These are phyloP conservation scores for Araneus ventricosus DNA, from an alignment of 1,140 invertebrate species.

Conservation along the genomic window DNA sequence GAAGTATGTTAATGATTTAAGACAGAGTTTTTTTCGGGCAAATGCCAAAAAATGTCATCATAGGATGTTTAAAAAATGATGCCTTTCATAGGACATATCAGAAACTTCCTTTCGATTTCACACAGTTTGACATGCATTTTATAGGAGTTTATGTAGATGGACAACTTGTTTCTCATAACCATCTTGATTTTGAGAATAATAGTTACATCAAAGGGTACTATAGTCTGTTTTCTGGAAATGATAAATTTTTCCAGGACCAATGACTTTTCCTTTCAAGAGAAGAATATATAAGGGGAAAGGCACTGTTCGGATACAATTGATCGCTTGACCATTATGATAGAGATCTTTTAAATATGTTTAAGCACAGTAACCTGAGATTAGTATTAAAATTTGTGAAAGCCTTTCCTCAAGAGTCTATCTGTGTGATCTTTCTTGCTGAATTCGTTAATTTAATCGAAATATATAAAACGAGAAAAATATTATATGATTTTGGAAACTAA, in stretches of 20 bases:
- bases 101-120: slow-evolving; percentile 35
- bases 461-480: not conserved
- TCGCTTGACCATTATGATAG: not conserved
- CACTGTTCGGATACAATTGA: not conserved
- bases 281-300: not conserved
- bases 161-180: not conserved
- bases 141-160: slow-evolving; percentile 19
- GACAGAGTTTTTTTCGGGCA: slow-evolving; percentile 46
- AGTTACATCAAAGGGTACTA: slow-evolving; percentile 17
- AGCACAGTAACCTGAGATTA: not conserved
- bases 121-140: slow-evolving; percentile 24
- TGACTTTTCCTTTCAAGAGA: not conserved
- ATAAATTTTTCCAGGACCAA: slow-evolving; percentile 2
- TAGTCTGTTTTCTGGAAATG: slow-evolving; percentile 20
- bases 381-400: not conserved
- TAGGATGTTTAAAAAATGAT: slow-evolving; percentile 30
- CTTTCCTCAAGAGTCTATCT: not conserved
- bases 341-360: slow-evolving; percentile 13
- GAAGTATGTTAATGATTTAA: not conserved
- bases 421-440: not conserved
- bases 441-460: not conserved
- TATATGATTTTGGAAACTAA: slow-evolving; percentile 39
- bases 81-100: not conserved
- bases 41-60: slow-evolving; percentile 29
- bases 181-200: slow-evolving; percentile 19